Conservation (phyloP, 2,888 invertebrate genomes). For the Asteroscopus sphinx region DNA sequence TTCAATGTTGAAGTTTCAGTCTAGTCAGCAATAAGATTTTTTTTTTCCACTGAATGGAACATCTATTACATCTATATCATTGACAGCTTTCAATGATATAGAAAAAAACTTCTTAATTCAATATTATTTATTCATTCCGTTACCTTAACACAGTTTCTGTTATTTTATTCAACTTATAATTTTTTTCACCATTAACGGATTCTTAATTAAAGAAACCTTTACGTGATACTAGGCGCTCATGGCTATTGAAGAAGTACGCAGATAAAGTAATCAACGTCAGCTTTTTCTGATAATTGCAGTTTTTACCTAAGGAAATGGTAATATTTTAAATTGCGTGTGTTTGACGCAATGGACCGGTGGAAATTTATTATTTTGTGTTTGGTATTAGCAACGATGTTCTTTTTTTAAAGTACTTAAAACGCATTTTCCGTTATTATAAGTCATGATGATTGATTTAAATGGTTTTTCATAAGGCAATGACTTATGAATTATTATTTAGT, state of each 20-base stretch:
- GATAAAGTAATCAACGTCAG: constrained; percentile 45
- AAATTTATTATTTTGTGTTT: constrained; percentile 30
- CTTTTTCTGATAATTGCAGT: constrained; percentile 12
- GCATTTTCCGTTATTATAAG: constrained; percentile 1
- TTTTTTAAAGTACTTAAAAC: constrained; percentile 10
- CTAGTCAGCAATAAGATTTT: too few species aligned
- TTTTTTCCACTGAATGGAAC: too few species aligned
- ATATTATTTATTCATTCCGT: too few species aligned
- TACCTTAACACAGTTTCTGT: too few species aligned
- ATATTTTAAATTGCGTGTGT: constrained; percentile 35
- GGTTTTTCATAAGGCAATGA: background rate
- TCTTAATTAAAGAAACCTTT: constrained; percentile 11
- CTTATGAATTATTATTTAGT: too few species aligned
- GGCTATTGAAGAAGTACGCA: constrained; percentile 17
- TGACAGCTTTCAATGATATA: too few species aligned
- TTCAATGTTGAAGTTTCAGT: too few species aligned
- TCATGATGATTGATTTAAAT: constrained; percentile 29
- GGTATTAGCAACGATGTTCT: constrained; percentile 19
- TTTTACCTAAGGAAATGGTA: constrained; percentile 35
- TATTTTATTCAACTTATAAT: too few species aligned
- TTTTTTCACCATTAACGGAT: background rate
- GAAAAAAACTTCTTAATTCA: too few species aligned
- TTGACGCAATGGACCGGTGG: constrained; percentile 23
- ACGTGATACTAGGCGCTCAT: constrained; percentile 33
- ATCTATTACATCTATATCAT: too few species aligned